Conservation (phyloP, 30 jellyfish, hydroid and myxozoan genomes). For the Aurelia aurita complex sp. Pacific region DNA sequence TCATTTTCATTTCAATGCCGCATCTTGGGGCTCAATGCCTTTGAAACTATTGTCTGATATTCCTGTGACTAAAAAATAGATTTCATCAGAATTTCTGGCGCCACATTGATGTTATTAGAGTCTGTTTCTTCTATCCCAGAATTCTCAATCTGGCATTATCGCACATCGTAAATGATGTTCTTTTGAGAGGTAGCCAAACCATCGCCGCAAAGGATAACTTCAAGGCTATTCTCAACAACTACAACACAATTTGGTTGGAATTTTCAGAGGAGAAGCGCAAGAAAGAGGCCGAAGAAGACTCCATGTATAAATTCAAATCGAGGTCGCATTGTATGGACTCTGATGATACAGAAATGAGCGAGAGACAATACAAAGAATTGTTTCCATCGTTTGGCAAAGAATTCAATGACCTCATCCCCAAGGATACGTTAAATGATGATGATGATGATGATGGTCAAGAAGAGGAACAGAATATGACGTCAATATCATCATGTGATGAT, state of each 20-base stretch:
- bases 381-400: slow-evolving; percentile 81
- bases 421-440: slow-evolving; percentile 49
- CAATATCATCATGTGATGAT: slow-evolving; percentile 9
- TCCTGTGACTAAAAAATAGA: too few species aligned
- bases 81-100: too few species aligned
- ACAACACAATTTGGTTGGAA: slow-evolving; percentile 42
- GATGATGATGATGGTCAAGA: not conserved
- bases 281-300: slow-evolving; percentile 64
- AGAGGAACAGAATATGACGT: not conserved
- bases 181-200: slow-evolving; percentile 1
- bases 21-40: too few species aligned
- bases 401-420: slow-evolving; percentile 64
- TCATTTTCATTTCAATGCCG: too few species aligned
- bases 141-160: slow-evolving; percentile 41
- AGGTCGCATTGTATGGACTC: slow-evolving; percentile 62
- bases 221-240: slow-evolving; percentile 4
- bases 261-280: slow-evolving; percentile 17
- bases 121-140: slow-evolving; percentile 5
- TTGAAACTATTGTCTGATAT: too few species aligned
- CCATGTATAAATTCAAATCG: slow-evolving; percentile 67
- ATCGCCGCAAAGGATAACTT: slow-evolving; percentile 3
- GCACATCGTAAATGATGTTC: slow-evolving; percentile 21
- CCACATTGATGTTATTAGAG: too few species aligned
- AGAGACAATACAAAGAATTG: slow-evolving; percentile 21
- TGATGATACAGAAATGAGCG: slow-evolving; percentile 66